These are phyloP conservation scores for Blastobasis adustella DNA, from an alignment of 2,888 invertebrate species.

Conservation along the genomic window DNA sequence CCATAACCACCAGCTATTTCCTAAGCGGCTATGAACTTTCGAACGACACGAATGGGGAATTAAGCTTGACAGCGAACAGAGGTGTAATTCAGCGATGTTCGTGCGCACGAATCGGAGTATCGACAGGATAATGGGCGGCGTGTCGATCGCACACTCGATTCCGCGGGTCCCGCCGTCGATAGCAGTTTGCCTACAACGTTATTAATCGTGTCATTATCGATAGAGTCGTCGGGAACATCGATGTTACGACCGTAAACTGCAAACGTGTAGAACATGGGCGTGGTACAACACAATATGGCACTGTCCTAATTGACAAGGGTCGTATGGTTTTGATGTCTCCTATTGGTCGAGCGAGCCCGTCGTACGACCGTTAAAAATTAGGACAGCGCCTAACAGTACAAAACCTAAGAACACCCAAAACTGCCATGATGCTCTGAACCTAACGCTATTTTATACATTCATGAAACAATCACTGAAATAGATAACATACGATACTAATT, in stretches of 20 bases:
- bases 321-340: no score
- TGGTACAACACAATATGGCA: no score
- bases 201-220: slow-evolving; percentile 44
- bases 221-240: slow-evolving; percentile 1
- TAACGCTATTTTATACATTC: no score
- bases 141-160: slow-evolving; percentile 38
- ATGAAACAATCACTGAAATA: no score
- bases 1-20: slow-evolving; percentile 8
- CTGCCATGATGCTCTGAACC: no score
- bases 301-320: no score
- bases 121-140: slow-evolving; percentile 63
- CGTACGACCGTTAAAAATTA: no score
- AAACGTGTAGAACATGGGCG: background rate
- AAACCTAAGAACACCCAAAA: no score
- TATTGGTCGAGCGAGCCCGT: no score
- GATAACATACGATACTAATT: no score
- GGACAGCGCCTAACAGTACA: no score
- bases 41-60: slow-evolving; percentile 64
- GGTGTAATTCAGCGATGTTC: slow-evolving; percentile 70
- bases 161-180: slow-evolving; percentile 40
- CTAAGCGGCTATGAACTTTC: slow-evolving; percentile 36
- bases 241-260: background rate
- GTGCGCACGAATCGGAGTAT: slow-evolving; percentile 66
- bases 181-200: slow-evolving; percentile 41
- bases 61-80: slow-evolving; percentile 71